Evolutionary conservation across 2,113 vertebrate genomes (phyloP), one percentile per base, ranked within the genome.

Genomic region (Oreochromis niloticus): DNA sequence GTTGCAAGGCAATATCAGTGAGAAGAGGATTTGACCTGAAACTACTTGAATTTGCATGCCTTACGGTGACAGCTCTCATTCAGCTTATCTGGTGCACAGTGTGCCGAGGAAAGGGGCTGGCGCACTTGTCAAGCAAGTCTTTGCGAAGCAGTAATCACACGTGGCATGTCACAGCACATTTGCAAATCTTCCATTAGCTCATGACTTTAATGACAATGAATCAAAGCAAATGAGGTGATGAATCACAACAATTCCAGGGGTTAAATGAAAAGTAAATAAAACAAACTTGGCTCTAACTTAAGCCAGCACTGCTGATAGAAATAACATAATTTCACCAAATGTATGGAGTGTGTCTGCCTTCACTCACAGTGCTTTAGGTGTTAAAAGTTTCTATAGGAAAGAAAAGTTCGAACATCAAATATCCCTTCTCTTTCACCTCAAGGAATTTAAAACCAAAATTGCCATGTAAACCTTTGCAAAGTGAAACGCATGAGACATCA

Each of bases 401-500:
- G 34, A 50, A 36, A 19, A 16, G 6, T 9, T 43, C 5, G 4
- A 41, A 52, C n/a, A 30, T 34, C 11, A 11, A 7, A 13, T 14
- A 2, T 75, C 13, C 22, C 52, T 30, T 79, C 52, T 22, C 17
- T 17, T 41, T 84, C 83, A 89, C 79, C 84, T 79, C 82, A 50
- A 27, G 63, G 89, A 71, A 39, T 83, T 68, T 4, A 68, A 32
- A 55, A 19, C 43, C 41, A 82, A 87, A 85, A 43, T 30, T 55
- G 19, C 46, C 36, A 3, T 88, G 90, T 90, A 61, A 91, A 89
- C 82, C 24, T 82, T 81, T 80, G 80, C 55, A 85, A 83, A 89
- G 82, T 88, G 86, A 90, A 86, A 90, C 82, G 41, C 86, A 88
- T 88, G 84, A 91, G 24, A 43, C 83, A 82, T 66, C 84, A 93